Conservation (phyloP, 2,797 vertebrate species). For the Rallus crepitans region DNA sequence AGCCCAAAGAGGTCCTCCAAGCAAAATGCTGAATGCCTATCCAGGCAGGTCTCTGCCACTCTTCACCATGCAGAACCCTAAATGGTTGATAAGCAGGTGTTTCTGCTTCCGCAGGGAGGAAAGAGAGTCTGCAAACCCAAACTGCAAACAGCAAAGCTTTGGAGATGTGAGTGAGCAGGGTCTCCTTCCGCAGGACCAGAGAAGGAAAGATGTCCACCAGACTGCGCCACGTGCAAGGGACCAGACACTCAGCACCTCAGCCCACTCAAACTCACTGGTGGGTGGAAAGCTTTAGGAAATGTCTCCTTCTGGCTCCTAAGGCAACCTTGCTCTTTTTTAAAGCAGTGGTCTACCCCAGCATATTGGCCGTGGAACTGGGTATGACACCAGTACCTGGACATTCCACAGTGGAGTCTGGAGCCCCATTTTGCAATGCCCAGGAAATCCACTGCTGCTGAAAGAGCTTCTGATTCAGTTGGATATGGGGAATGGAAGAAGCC, state of each 20-base stretch:
- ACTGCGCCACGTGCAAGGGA: rapidly evolving
- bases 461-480: rapidly evolving
- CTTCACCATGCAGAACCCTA: not conserved
- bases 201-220: rapidly evolving
- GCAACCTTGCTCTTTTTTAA: not conserved
- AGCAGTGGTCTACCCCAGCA: not conserved
- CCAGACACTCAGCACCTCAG: not conserved
- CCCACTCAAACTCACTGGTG: not conserved
- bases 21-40: not conserved
- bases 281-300: not conserved
- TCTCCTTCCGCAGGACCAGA: not conserved
- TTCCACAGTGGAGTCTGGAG: not conserved
- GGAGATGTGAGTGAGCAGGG: not conserved
- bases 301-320: not conserved
- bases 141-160: not conserved
- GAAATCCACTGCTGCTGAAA: not conserved
- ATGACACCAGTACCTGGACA: not conserved
- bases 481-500: rapidly evolving
- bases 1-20: not conserved
- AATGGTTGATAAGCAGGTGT: not conserved
- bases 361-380: not conserved
- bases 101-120: not conserved
- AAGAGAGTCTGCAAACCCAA: not conserved
- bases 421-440: not conserved
- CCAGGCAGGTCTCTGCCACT: not conserved